These are phyloP conservation scores for Taeniopygia guttata DNA, from an alignment of 2,797 vertebrate genomes.

Conservation along the genomic window DNA sequence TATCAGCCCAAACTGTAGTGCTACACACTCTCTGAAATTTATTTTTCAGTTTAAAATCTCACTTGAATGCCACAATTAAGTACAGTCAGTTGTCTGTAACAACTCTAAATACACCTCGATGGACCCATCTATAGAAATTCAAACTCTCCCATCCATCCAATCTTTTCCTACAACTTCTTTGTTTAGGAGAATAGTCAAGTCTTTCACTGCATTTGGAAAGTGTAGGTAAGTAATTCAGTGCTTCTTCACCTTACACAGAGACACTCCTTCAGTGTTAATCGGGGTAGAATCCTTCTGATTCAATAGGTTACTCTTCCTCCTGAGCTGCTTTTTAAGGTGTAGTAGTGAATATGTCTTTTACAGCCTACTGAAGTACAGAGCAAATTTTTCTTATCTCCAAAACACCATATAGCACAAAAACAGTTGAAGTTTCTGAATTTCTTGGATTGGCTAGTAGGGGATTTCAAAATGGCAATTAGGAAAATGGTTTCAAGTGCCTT, in stretches of 20 bases:
- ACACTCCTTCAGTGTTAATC: neutral
- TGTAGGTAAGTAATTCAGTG: neutral
- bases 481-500: neutral
- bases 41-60: neutral
- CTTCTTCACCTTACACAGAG: neutral
- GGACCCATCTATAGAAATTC: neutral
- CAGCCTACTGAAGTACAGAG: neutral
- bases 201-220: neutral
- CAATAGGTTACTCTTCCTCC: neutral
- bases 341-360: neutral
- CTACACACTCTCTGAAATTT: neutral
- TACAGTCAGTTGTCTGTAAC: neutral
- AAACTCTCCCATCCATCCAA: neutral
- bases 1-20: neutral
- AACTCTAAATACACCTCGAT: neutral
- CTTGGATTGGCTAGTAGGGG: neutral
- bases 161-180: neutral
- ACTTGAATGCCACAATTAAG: neutral
- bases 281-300: neutral
- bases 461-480: neutral
- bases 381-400: neutral
- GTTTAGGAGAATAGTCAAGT: neutral
- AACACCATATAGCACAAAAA: neutral
- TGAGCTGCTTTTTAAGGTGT: neutral
- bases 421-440: neutral